These are phyloP conservation scores for Atherinomorus stipes DNA, from an alignment of 2,113 vertebrate genomes.

Conservation along the genomic window DNA sequence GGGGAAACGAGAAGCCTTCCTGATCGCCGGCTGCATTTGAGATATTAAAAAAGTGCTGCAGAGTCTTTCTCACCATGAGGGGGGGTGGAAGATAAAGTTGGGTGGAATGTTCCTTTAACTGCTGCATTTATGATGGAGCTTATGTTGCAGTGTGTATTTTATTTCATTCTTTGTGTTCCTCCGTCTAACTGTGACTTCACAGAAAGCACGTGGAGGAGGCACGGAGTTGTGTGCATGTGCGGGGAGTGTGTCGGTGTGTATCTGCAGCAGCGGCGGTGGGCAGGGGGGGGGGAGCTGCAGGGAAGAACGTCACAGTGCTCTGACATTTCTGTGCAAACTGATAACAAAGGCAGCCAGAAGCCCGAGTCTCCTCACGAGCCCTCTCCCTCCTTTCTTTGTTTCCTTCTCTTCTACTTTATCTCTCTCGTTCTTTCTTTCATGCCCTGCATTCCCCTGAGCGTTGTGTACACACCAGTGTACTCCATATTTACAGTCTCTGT, in stretches of 20 bases:
- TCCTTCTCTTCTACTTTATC: constrained; percentile 40
- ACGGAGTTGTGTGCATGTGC: constrained; percentile 10
- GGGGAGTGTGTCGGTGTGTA: constrained; percentile 36
- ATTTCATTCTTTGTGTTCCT: no score
- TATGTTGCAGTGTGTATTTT: no score
- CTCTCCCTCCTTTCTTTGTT: constrained; percentile 12
- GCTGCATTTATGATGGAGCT: no score
- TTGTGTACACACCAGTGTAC: constrained; percentile 13
- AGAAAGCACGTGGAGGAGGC: no score
- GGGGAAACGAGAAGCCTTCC: no score
- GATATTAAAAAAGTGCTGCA: no score
- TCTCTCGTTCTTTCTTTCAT: constrained; percentile 36
- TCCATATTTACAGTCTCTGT: constrained; percentile 6
- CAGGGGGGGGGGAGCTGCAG: constrained; percentile 67
- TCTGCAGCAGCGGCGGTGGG: constrained; percentile 39
- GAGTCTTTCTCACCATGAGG: no score
- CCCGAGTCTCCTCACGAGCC: constrained; percentile 56
- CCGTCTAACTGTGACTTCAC: no score
- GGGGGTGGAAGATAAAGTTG: no score
- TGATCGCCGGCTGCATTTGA: no score
- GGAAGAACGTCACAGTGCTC: constrained; percentile 68
- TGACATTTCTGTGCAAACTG: constrained; percentile 79
- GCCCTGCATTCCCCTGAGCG: constrained; percentile 27
- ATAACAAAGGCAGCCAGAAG: constrained; percentile 72
- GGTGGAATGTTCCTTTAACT: no score